Base-by-base conservation (phyloP, 2,888 invertebrate genomes). In the Drosophila emarginata region DNA sequence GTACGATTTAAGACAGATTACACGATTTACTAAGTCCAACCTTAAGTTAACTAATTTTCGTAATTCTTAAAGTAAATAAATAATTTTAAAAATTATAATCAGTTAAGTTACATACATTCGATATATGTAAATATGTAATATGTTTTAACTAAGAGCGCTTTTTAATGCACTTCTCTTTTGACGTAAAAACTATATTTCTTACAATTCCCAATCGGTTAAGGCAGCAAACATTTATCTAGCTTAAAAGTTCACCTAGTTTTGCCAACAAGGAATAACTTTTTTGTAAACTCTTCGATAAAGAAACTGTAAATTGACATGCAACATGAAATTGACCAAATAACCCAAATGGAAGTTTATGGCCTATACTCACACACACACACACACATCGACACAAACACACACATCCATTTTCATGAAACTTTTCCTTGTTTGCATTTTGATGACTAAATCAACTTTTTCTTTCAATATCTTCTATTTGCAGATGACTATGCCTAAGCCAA, bases 261-360 rank as follows among this genome's bases (percentile, higher is more conserved):
- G 11, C 45, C 3, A 12, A 21, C 45, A 45, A 45, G 12, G 45
- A 21, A 21, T 21, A 45, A 45, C 45, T 45, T 45, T 45, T 45
- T 18, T 9, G 9, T 7, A 9, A 45, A 45, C 15, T 45, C 7
- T 45, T 45, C 9, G 40, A 32, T 18, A 3, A 12, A 45, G 58
- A 40, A 71, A 65, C 60, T 61, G 57, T 61, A 39, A 61, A 66
- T 50, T 53, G 66, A 61, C 71, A 72, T 72, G 71, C 71, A 72
- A 12, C 59, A 58, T 15, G 14, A 9, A 18, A 50, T n/a, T 40
- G 40, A 7, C 18, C 53, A 60, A 69, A 36, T 15, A 23, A 11
- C 54, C 51, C 36, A 57, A 71, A 71, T 71, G 54, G 57, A 57
- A 65, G 65, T 71, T 71, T 71, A 71, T 61, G 71, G 65, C 71